Percentiles rank a stretch among this genome's conserved stretches.
These are phyloP conservation scores for Pygoscelis adeliae DNA, from an alignment of 2,113 vertebrate species.

Conservation along the genomic window DNA sequence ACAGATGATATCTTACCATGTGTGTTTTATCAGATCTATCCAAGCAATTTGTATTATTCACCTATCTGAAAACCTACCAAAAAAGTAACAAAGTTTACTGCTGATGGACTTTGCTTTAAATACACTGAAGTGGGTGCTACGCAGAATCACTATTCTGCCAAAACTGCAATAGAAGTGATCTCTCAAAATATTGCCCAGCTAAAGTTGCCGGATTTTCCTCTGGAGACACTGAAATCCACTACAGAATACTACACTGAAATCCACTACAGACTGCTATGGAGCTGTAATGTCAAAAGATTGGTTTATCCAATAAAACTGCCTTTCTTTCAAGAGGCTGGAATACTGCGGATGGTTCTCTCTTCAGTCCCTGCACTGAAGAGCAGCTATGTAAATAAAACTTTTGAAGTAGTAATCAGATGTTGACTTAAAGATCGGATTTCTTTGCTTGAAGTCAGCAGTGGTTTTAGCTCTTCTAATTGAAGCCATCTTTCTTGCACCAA, in stretches of 20 bases:
- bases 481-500: background rate
- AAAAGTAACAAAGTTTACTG: background rate
- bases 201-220: background rate
- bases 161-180: background rate
- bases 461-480: background rate
- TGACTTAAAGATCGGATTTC: background rate
- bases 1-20: fast-evolving
- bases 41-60: background rate
- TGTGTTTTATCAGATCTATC: background rate
- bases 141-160: background rate
- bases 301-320: background rate
- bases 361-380: background rate
- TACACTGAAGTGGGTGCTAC: background rate
- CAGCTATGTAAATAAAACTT: background rate
- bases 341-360: background rate
- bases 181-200: background rate
- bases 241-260: background rate
- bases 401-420: background rate
- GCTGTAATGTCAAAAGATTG: background rate
- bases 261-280: background rate
- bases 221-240: background rate
- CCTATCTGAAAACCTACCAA: background rate
- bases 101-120: background rate
- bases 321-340: background rate
- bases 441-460: background rate